Evolutionary conservation across 2,888 invertebrate species (phyloP).

Genomic region (Germaria angustata): DNA sequence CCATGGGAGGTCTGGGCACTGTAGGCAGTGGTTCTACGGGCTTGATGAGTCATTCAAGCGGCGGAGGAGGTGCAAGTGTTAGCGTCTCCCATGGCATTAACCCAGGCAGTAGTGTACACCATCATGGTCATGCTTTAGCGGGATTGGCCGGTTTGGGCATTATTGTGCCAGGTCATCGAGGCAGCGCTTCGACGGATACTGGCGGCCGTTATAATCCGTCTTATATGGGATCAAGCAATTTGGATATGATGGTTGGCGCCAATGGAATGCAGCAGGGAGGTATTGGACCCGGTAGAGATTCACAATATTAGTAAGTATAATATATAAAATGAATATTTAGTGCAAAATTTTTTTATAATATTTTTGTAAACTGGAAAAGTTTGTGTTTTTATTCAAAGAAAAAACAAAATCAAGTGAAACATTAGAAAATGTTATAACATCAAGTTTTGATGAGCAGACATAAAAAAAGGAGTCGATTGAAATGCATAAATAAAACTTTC

Average conservation of each 20-base stretch:
- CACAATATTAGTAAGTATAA: conserved; percentile 72
- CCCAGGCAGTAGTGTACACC: conserved; percentile 55
- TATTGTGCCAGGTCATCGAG: conserved; percentile 71
- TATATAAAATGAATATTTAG: too few relatives aligned
- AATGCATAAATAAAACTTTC: too few relatives aligned
- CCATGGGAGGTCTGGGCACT: conserved; percentile 60
- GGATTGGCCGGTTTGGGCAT: conserved; percentile 75
- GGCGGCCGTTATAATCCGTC: conserved; percentile 68
- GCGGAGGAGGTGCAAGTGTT: conserved; percentile 26
- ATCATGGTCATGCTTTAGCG: conserved; percentile 74
- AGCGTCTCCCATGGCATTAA: conserved; percentile 50
- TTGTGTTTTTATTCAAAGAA: too few relatives aligned
- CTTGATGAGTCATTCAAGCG: conserved; percentile 63
- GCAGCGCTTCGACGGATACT: conserved; percentile 65
- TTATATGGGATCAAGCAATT: conserved; percentile 65
- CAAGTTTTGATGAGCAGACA: too few relatives aligned
- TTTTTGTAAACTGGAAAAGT: too few relatives aligned
- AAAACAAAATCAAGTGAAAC: too few relatives aligned
- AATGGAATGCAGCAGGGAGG: conserved; percentile 65
- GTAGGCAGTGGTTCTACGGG: conserved; percentile 67
- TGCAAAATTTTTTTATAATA: background rate
- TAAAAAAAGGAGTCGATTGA: too few relatives aligned
- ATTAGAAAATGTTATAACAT: too few relatives aligned
- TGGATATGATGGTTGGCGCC: conserved; percentile 69
- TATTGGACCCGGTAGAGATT: conserved; percentile 68